phyloP scores from a whole-genome alignment of 2,113 vertebrate genomes.

The Misgurnus mizolepis region DNA sequence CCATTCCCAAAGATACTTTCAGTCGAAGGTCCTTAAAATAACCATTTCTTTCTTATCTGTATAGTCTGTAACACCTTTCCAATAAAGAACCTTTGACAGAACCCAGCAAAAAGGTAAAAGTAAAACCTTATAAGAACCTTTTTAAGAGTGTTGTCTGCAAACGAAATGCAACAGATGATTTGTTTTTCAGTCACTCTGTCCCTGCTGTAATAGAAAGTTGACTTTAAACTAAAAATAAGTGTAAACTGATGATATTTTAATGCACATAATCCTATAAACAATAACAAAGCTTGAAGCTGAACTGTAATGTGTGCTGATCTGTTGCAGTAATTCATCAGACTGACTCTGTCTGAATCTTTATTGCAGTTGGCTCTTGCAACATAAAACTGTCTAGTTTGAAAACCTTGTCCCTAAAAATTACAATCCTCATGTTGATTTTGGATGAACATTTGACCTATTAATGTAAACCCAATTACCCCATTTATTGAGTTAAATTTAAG shows the following conservation, averaged over 20 bases:
- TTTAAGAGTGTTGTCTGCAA: not conserved
- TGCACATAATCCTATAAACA: not conserved
- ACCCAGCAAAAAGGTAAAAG: too few species aligned
- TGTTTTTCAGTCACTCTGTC: not conserved
- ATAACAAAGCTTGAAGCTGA: not conserved
- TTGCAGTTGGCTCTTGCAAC: not conserved
- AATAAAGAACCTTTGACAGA: too few species aligned
- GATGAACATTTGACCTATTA: not conserved
- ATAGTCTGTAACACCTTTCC: too few species aligned
- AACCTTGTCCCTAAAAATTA: not conserved
- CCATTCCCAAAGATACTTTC: too few species aligned
- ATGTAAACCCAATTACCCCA: not conserved
- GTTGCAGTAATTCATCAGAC: not conserved
- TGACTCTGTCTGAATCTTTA: not conserved
- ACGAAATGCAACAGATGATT: not conserved
- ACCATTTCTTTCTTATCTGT: too few species aligned
- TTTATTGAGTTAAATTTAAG: too few species aligned
- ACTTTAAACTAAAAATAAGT: too few species aligned
- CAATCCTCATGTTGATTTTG: not conserved
- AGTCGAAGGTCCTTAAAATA: too few species aligned
- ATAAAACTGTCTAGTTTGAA: not conserved
- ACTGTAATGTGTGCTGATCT: not conserved
- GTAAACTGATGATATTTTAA: not conserved
- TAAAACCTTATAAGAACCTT: too few species aligned
- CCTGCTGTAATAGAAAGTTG: not conserved